Evolutionary conservation across 2,888 invertebrate genomes (phyloP).

Genomic region (Unio delphinus): DNA sequence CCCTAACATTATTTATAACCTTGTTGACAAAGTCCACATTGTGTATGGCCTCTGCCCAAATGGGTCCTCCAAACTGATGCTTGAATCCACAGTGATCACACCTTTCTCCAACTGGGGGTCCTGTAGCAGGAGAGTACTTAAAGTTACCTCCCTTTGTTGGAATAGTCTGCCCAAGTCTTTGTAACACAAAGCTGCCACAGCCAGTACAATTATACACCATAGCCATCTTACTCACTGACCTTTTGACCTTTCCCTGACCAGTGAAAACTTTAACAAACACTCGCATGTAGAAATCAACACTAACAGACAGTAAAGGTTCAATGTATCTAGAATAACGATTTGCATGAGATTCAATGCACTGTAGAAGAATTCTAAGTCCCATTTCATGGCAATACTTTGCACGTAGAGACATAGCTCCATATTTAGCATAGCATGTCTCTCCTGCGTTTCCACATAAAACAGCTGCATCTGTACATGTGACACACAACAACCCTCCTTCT

Average conservation of each 20-base stretch:
- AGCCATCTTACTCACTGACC: conserved; percentile 82
- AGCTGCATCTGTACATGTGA: conserved; percentile 97
- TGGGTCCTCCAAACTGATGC: conserved; percentile 90
- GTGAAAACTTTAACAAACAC: conserved; percentile 90
- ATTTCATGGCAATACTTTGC: conserved; percentile 89
- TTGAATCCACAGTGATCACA: conserved; percentile 85
- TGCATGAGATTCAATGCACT: conserved; percentile 91
- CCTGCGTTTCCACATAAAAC: conserved; percentile 95
- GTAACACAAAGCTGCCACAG: conserved; percentile 85
- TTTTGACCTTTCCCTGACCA: conserved; percentile 88
- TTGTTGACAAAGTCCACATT: conserved; percentile 82
- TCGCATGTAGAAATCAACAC: conserved; percentile 96
- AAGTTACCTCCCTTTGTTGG: conserved; percentile 58
- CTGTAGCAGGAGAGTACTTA: conserved; percentile 80
- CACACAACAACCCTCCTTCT: conserved; percentile 85
- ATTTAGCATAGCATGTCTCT: conserved; percentile 93
- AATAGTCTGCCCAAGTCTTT: conserved; percentile 78
- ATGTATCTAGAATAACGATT: conserved; percentile 94
- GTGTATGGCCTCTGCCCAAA: conserved; percentile 93
- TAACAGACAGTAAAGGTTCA: conserved; percentile 89
- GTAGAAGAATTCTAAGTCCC: conserved; percentile 93
- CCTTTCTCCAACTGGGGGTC: conserved; percentile 78
- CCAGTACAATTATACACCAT: conserved; percentile 92
- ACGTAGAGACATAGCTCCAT: conserved; percentile 90
- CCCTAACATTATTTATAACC: conserved; percentile 74